Evolutionary conservation across 2,113 vertebrate genomes (phyloP), one percentile per base, ranked within the genome.

Genomic region (Phyllostomus discolor): DNA sequence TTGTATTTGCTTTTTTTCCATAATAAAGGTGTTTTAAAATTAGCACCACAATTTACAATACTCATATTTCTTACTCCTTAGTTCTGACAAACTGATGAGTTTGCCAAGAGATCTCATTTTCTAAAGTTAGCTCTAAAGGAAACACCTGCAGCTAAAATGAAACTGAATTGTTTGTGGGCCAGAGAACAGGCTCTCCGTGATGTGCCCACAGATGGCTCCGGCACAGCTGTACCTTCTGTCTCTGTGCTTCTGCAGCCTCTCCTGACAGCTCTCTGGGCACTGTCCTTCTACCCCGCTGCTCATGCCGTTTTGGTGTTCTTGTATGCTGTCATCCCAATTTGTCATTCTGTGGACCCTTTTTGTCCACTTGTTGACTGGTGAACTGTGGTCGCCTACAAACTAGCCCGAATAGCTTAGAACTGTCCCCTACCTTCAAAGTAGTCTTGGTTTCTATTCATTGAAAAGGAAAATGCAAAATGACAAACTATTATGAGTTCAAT

Each of bases 81-180:
- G 84, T 90, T 84, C 82, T 50, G 4, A 88, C 52, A 81, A 91
- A 89, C 67, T 26, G 26, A 31, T 59, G 54, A 84, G 64, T 95
- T 81, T 93, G 26, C 57, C 78, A 46, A 22, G 28, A 38, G 7
- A 66, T 78, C 93, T 96, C 57, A 67, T 20, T 92, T 93, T 88
- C 92, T 97, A 97, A 97, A 59, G 72, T 70, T 88, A 88, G 62
- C 78, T 73, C 43, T 82, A 78, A 84, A 95, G 95, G 94, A 97
- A 95, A 92, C 96, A 97, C 96, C 97, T 98, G 97, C 94, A 73
- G 54, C 66, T 79, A 67, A 93, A 31, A 72, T 64, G 48, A 67
- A 96, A 82, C n/a, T 59, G 72, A 17, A 31, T 16, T 20, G 4
- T 57, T 57, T 12, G 4, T 59, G 50, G 57, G 20, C 38, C 43